Evolutionary conservation across 1,140 invertebrate genomes (phyloP).

Genomic region (Drosophila miranda): DNA sequence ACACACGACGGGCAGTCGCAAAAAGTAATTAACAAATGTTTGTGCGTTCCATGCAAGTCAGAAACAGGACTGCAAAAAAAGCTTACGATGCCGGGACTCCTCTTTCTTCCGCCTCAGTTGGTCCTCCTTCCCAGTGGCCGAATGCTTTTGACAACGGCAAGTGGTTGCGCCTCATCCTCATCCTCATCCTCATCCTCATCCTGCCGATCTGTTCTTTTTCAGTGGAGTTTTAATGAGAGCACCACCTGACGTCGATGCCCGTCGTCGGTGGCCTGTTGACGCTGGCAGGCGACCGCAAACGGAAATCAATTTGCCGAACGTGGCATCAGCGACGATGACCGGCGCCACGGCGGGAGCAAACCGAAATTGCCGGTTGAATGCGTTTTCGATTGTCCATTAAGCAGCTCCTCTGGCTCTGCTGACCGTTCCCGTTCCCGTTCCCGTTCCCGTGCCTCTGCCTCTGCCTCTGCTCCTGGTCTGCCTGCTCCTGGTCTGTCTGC

Average conservation of each 20-base stretch:
- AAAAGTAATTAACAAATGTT: slow-evolving; percentile 75
- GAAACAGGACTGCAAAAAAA: slow-evolving; percentile 37
- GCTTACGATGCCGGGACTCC: slow-evolving; percentile 17
- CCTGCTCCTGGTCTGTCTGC: slow-evolving; percentile 9
- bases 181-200: neutral
- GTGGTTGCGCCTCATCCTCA: slow-evolving; percentile 6
- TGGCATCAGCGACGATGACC: slow-evolving; percentile 20
- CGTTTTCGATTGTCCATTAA: slow-evolving; percentile 80
- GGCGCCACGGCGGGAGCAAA: slow-evolving; percentile 50
- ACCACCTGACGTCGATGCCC: slow-evolving; percentile 55
- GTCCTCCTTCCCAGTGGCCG: slow-evolving; percentile 6
- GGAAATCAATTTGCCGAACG: slow-evolving; percentile 68
- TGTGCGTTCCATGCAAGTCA: slow-evolving; percentile 40
- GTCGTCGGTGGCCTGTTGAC: slow-evolving; percentile 45
- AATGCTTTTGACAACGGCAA: slow-evolving; percentile 61
- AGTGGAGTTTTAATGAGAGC: slow-evolving; percentile 69
- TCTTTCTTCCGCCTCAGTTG: slow-evolving; percentile 19
- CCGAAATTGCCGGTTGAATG: slow-evolving; percentile 77
- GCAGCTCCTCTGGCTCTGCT: slow-evolving; percentile 35
- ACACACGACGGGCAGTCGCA: too few species aligned
- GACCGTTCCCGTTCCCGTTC: neutral
- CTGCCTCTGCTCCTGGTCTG: slow-evolving; percentile 5
- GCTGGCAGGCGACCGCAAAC: slow-evolving; percentile 60
- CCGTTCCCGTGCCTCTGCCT: neutral
- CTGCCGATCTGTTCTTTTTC: slow-evolving; percentile 30